These are phyloP conservation scores for Lepidocyrtinus sp. DNA, from an alignment of 2,888 invertebrate species.

Conservation along the genomic window DNA sequence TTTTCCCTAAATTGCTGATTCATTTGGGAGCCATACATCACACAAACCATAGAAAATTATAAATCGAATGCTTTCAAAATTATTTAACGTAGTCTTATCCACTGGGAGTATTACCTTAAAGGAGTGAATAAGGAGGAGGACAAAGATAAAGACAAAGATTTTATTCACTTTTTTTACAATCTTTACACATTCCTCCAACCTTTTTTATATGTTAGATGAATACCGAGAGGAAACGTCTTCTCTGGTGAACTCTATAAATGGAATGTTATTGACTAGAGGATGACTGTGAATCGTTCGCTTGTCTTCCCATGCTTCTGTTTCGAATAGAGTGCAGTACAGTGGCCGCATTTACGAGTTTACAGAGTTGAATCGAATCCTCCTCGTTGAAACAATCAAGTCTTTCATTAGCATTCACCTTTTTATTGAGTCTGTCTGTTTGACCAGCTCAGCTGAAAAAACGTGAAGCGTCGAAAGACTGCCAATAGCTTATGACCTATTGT, in stretches of 20 bases:
- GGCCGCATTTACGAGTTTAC: background rate
- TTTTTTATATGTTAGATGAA: slow-evolving; percentile 4
- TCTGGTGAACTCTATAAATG: slow-evolving; percentile 1
- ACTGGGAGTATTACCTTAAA: background rate
- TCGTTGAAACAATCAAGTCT: background rate
- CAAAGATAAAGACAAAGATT: slow-evolving; percentile 17
- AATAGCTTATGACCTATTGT: no score
- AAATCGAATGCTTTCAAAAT: slow-evolving; percentile 6
- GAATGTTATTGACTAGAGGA: slow-evolving; percentile 19
- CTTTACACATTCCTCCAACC: slow-evolving; percentile 17
- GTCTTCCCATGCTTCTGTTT: slow-evolving; percentile 13
- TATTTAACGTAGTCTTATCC: background rate
- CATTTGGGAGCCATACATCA: slow-evolving; percentile 42
- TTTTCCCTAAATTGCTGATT: slow-evolving; percentile 38
- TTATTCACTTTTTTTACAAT: background rate
- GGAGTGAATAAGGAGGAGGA: background rate
- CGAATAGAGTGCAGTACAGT: background rate
- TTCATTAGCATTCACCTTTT: slow-evolving; percentile 5
- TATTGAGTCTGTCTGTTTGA: background rate
- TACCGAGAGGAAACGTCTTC: slow-evolving; percentile 18
- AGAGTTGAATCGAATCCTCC: background rate
- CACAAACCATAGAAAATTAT: background rate
- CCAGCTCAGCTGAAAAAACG: no score
- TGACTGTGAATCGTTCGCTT: background rate
- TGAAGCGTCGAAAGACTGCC: no score